Base-by-base conservation (phyloP, 2,797 vertebrate species). In the Coregonus suidteri region DNA sequence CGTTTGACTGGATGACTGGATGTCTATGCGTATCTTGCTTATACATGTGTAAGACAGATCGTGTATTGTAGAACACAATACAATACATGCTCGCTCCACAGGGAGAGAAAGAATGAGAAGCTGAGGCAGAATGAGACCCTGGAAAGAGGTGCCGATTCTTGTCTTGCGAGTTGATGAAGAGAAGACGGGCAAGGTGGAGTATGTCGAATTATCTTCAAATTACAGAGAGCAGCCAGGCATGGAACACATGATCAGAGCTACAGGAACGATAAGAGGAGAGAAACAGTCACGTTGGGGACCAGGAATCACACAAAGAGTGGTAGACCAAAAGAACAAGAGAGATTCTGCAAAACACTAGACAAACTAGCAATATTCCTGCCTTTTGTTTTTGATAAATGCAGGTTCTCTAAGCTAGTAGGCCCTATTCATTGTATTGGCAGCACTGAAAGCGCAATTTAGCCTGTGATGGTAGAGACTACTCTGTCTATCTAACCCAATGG, bases 121-220 rank as follows among this genome's bases (percentile, higher is more conserved):
- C 13, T 62, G 53, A 18, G 34, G 31, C 59, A 31, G 47, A 54
- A 53, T 37, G 35, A 51, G 54, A 62, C 56, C 20, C 41, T 53
- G 75, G 51, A 71, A 47, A 76, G 13, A 56, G 51, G n/a, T 56
- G 37, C 69, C 83, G 79, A 81, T 82, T 86, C 79, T 76, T 79
- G 79, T 83, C 86, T 84, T 81, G 78, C 76, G 86, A 85, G 81
- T 73, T 86, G 86, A 82, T 82, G 81, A 74, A 85, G 80, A 80
- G 83, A 87, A 85, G 81, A 87, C 84, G 78, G 80, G 78, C n/a
- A 78, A 13, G 82, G 84, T 79, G 83, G 79, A 76, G 75, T 62
- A 35, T 71, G 64, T 76, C 76, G 69, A 82, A 82, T 30, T 20
- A 80, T 75, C 67, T 74, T 81, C 81, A 82, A 35, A 78, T 78